A percentile compares a stretch with the other conserved stretches of the same genome.
phyloP scores from a whole-genome alignment of 2,888 invertebrate species.

The Gastracanthus pulcherrimus region DNA sequence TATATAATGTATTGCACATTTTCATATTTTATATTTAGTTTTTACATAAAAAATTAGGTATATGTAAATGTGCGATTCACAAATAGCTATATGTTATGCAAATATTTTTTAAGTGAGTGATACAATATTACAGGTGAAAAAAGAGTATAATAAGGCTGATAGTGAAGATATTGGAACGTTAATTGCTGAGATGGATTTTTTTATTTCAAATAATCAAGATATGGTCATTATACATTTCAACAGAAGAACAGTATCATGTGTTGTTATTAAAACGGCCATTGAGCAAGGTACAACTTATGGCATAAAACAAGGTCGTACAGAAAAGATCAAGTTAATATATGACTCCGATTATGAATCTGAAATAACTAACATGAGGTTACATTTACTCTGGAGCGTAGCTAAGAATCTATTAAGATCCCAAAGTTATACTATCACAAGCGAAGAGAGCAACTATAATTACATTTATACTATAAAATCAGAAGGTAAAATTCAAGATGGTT shows the following conservation, averaged over 20 bases:
- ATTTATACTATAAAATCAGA: slow-evolving; percentile 77
- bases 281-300: slow-evolving; percentile 69
- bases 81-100: no score
- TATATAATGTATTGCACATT: background rate
- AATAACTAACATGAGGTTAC: slow-evolving; percentile 74
- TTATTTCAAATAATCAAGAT: no score
- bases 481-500: slow-evolving; percentile 66
- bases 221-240: slow-evolving; percentile 41
- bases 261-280: slow-evolving; percentile 70
- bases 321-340: slow-evolving; percentile 62
- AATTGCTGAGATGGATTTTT: slow-evolving; percentile 55
- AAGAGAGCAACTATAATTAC: slow-evolving; percentile 72
- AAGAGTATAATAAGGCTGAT: no score
- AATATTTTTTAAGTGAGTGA: no score
- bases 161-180: no score
- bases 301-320: slow-evolving; percentile 50
- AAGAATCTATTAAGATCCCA: slow-evolving; percentile 72
- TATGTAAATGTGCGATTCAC: no score
- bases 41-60: no score
- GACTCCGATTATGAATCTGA: slow-evolving; percentile 67
- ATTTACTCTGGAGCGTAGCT: slow-evolving; percentile 73
- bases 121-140: no score
- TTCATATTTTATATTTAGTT: background rate
- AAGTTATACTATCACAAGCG: slow-evolving; percentile 66
- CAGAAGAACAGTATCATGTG: slow-evolving; percentile 23